A percentile compares a stretch with the other conserved stretches of the same genome.
These are phyloP conservation scores for Poeciliopsis occidentalis DNA, from an alignment of 2,113 vertebrate species.

Conservation along the genomic window DNA sequence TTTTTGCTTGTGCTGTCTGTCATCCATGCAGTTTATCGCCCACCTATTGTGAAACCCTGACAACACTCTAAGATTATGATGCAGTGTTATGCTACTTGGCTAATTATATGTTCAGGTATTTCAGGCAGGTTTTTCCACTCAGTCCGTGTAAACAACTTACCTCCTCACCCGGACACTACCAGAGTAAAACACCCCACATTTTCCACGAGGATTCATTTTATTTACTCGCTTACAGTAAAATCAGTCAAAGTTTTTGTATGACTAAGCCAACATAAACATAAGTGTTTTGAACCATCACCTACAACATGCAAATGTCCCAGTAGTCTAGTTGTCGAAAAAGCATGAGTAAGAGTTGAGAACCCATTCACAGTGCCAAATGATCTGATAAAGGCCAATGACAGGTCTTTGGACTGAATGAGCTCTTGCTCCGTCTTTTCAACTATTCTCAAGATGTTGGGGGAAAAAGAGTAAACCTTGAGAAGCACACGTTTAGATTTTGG, in stretches of 20 bases:
- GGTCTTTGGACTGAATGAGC: background rate
- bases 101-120: background rate
- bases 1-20: background rate
- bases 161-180: too few species aligned
- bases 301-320: background rate
- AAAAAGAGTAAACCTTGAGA: background rate
- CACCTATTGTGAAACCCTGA: background rate
- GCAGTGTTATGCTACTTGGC: background rate
- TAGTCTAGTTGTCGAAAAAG: slow-evolving; percentile 23
- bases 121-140: background rate
- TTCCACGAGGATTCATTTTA: background rate
- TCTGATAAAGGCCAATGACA: background rate
- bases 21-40: background rate
- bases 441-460: background rate
- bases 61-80: background rate
- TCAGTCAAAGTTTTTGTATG: background rate
- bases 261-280: background rate
- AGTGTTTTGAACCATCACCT: slow-evolving; percentile 4
- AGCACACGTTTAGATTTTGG: background rate
- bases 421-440: background rate
- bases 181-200: background rate
- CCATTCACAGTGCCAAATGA: background rate
- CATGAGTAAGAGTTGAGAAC: background rate
- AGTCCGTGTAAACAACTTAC: background rate
- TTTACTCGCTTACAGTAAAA: slow-evolving; percentile 1